A percentile compares a stretch with the other conserved stretches of the same genome.
These are phyloP conservation scores for Pseudochromis fuscus DNA, from an alignment of 2,797 vertebrate genomes.

Conservation along the genomic window DNA sequence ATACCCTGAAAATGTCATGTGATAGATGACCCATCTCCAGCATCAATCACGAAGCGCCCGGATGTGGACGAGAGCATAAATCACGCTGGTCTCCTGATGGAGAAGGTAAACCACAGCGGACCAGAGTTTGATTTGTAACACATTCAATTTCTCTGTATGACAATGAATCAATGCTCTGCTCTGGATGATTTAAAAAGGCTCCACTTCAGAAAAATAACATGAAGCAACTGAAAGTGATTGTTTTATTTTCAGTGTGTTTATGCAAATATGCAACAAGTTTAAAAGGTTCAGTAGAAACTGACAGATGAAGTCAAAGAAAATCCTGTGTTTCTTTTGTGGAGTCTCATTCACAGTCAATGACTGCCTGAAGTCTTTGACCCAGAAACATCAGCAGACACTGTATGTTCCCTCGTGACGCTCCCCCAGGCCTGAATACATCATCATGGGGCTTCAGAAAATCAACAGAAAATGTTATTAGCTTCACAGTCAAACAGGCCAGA, in stretches of 20 bases:
- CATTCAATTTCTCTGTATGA: conserved; percentile 17
- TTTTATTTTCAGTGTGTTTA: neutral
- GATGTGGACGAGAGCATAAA: conserved; percentile 60
- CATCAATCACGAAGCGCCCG: conserved; percentile 47
- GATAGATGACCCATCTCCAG: conserved; percentile 24
- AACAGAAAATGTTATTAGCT: neutral
- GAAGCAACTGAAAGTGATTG: no score
- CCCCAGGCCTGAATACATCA: conserved; percentile 9
- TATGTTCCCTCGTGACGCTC: conserved; percentile 1
- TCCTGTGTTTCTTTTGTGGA: neutral
- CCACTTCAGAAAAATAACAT: neutral
- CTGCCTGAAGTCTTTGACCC: neutral
- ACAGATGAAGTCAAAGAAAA: neutral
- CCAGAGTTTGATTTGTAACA: conserved; percentile 39
- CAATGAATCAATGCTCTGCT: conserved; percentile 3
- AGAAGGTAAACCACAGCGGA: conserved; percentile 17
- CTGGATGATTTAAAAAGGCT: conserved; percentile 23
- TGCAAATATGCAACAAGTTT: neutral
- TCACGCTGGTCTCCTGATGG: conserved; percentile 37
- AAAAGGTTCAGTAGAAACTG: neutral
- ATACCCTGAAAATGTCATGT: conserved; percentile 37
- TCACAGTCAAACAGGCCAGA: conserved; percentile 9
- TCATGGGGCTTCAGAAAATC: conserved; percentile 6
- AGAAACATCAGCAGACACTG: conserved; percentile 1
- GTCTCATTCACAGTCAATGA: neutral